Conservation (phyloP, 2,888 invertebrate genomes). For the Cactoblastis cactorum region DNA sequence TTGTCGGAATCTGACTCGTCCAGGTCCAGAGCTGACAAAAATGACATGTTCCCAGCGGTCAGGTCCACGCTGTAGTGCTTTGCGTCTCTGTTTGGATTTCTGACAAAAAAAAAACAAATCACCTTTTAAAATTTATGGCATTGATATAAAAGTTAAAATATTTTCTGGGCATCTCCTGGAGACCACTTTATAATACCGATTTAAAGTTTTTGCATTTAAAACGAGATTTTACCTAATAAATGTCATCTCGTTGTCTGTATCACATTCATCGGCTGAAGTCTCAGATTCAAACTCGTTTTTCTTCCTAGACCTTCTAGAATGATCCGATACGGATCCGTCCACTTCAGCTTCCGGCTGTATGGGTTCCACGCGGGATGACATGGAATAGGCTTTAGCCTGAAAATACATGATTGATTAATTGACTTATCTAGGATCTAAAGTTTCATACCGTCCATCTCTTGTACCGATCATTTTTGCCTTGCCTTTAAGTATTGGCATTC, state of each 20-base stretch:
- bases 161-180: no score
- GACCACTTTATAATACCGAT: no score
- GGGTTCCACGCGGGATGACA: constrained; percentile 64
- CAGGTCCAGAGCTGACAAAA: constrained; percentile 68
- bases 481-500: no score
- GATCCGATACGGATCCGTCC: constrained; percentile 37
- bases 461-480: no score
- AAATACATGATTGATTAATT: no score
- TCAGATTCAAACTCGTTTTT: constrained; percentile 74
- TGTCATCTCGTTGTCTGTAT: constrained; percentile 80
- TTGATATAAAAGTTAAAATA: no score
- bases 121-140: no score
- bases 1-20: constrained; percentile 88
- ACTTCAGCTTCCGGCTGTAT: constrained; percentile 43
- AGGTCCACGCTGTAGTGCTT: constrained; percentile 57
- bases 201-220: no score
- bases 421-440: no score
- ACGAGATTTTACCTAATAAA: constrained; percentile 54
- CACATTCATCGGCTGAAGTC: constrained; percentile 79
- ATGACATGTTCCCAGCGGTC: constrained; percentile 70
- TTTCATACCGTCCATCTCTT: no score
- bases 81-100: constrained; percentile 53
- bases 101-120: not conserved
- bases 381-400: constrained; percentile 78
- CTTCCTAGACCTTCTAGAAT: constrained; percentile 45